Percentiles rank a stretch among this genome's conserved stretches.
Evolutionary conservation across 2,113 vertebrate species (phyloP).

Genomic region (Struthidea cinerea): DNA sequence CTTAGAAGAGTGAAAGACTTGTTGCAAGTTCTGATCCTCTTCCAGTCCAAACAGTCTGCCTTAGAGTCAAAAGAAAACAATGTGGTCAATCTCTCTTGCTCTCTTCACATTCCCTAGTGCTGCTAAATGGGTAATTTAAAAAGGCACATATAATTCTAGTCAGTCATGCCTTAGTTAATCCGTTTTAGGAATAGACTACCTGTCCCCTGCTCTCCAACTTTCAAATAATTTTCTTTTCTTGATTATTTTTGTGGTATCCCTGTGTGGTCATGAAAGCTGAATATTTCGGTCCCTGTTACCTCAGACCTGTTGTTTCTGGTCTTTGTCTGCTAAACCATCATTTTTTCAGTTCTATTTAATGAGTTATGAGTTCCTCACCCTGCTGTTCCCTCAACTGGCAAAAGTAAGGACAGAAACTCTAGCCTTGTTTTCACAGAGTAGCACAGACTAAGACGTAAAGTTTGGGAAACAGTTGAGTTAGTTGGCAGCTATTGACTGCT

Average conservation of each 20-base stretch:
- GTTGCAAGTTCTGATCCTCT: neutral
- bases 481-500: neutral
- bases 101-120: neutral
- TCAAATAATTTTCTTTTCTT: neutral
- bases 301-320: neutral
- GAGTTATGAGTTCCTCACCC: neutral
- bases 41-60: neutral
- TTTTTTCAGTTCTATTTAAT: neutral
- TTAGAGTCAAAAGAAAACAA: neutral
- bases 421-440: neutral
- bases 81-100: neutral
- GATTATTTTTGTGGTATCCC: neutral
- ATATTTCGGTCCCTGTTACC: neutral
- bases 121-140: neutral
- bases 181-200: neutral
- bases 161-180: neutral
- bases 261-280: neutral
- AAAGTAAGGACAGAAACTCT: neutral
- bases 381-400: accelerated
- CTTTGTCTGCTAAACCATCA: neutral
- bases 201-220: neutral
- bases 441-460: neutral
- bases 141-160: neutral
- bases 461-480: neutral
- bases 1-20: neutral